phyloP scores from a whole-genome alignment of 2,113 vertebrate genomes.

The Eurystomus gularis region DNA sequence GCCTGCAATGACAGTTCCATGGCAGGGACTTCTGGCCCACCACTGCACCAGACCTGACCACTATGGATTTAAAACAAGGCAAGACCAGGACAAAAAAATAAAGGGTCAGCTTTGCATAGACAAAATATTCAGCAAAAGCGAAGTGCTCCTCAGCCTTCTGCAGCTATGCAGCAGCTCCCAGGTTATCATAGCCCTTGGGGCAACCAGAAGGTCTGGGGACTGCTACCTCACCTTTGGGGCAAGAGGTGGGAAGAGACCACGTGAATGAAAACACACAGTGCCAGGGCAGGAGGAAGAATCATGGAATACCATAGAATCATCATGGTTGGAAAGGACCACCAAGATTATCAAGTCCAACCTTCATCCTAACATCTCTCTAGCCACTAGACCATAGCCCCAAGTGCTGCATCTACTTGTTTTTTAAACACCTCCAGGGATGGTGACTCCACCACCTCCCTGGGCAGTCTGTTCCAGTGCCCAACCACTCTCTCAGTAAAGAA shows the following conservation, averaged over 20 bases:
- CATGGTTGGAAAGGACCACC: neutral
- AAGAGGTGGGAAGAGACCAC: neutral
- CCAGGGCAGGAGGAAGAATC: neutral
- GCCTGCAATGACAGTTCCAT: accelerated
- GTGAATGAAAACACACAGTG: neutral
- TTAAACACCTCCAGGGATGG: no score
- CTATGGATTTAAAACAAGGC: neutral
- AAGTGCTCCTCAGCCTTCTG: neutral
- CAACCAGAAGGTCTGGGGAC: neutral
- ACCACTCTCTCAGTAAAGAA: no score
- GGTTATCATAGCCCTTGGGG: no score
- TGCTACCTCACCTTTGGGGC: neutral
- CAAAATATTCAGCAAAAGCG: neutral
- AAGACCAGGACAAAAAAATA: neutral
- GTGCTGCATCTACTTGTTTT: no score
- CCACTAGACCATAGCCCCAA: no score
- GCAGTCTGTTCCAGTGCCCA: no score
- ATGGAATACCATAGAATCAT: neutral
- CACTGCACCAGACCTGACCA: neutral
- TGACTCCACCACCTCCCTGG: no score
- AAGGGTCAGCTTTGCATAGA: accelerated
- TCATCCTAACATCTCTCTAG: no score
- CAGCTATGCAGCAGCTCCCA: neutral
- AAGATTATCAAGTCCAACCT: neutral
- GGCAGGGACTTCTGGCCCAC: neutral